phyloP scores from a whole-genome alignment of 2,797 vertebrate species.

The Myotis planiceps region DNA sequence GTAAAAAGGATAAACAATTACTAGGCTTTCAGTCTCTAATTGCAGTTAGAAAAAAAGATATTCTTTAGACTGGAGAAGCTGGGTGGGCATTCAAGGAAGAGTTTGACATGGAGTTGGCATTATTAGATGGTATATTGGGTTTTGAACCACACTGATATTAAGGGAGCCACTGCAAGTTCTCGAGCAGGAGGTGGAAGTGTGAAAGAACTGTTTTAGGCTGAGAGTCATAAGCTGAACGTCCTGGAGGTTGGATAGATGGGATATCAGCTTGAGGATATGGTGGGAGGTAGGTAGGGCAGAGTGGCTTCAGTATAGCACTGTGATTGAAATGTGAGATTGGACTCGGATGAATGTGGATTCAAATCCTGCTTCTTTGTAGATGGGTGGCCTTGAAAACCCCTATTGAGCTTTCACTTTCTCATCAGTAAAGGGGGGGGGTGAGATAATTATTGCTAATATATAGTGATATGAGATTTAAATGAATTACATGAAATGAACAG shows the following conservation, averaged over 20 bases:
- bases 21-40: neutral
- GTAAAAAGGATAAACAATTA: neutral
- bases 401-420: neutral
- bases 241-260: neutral
- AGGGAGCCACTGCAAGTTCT: neutral
- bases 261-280: neutral
- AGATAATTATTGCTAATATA: neutral
- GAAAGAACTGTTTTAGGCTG: neutral
- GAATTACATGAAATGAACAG: neutral
- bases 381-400: neutral
- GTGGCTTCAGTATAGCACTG: neutral
- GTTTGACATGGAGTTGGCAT: neutral
- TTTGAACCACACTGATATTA: neutral
- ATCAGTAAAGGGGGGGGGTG: neutral
- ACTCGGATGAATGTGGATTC: neutral
- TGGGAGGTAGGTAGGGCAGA: neutral
- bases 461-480: neutral
- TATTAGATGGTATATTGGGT: neutral
- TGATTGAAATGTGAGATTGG: neutral
- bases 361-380: neutral
- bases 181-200: neutral
- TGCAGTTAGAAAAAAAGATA: neutral
- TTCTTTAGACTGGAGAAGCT: neutral
- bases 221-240: neutral
- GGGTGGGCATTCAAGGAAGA: neutral